These are phyloP conservation scores for Margarornis squamiger DNA, from an alignment of 2,797 vertebrate genomes.

Conservation along the genomic window DNA sequence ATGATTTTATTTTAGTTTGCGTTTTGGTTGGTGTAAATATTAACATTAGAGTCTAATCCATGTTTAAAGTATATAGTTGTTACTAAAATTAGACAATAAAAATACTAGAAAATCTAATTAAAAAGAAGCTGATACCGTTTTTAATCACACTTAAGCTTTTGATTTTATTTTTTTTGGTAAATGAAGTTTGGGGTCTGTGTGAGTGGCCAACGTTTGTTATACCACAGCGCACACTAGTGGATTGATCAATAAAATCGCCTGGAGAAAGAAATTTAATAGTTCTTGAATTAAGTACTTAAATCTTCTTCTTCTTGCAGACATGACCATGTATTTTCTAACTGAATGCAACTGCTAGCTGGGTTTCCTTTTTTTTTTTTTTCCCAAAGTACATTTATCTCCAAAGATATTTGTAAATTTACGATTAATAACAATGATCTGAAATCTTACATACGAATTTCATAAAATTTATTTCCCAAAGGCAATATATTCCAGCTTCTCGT, in stretches of 20 bases:
- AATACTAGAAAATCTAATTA: constrained; percentile 52
- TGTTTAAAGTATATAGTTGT: not conserved
- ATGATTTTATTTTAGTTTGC: constrained; percentile 33
- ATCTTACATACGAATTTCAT: constrained; percentile 33
- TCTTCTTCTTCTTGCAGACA: constrained; percentile 10
- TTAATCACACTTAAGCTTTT: constrained; percentile 49
- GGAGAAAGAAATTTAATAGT: not conserved
- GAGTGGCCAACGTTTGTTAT: constrained; percentile 67
- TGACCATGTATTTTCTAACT: constrained; percentile 3
- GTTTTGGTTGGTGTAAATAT: constrained; percentile 43
- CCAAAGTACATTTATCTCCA: not conserved
- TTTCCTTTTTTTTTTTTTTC: not conserved
- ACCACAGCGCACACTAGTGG: constrained; percentile 92
- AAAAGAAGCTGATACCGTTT: constrained; percentile 38
- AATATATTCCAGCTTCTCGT: constrained; percentile 12
- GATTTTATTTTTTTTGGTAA: not conserved
- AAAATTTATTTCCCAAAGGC: constrained; percentile 61
- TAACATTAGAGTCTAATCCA: not conserved
- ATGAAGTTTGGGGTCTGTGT: not conserved
- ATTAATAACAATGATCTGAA: constrained; percentile 52
- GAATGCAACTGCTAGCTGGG: not conserved
- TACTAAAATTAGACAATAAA: constrained; percentile 58
- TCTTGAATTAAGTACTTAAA: constrained; percentile 53
- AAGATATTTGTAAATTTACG: constrained; percentile 51
- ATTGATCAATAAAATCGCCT: not conserved